phyloP scores from a whole-genome alignment of 2,797 vertebrate genomes.

The Microchirus variegatus region DNA sequence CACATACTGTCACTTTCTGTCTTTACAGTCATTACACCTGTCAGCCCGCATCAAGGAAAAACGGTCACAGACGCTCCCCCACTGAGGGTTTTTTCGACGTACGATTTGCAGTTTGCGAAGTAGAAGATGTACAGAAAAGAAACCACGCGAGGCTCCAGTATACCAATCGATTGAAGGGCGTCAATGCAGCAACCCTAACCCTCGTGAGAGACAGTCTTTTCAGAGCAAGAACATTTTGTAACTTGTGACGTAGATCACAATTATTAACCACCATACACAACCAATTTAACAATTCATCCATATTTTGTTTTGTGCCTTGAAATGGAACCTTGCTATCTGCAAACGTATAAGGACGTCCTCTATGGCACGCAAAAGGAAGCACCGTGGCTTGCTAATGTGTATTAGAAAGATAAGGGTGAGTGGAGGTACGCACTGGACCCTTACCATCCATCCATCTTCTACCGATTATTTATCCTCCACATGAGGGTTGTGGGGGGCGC shows the following conservation, averaged over 20 bases:
- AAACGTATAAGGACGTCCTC: too few relatives aligned
- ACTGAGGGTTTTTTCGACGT: constrained; percentile 2
- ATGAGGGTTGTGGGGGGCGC: too few relatives aligned
- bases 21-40: constrained; percentile 49
- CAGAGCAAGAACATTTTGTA: constrained; percentile 53
- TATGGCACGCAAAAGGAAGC: too few relatives aligned
- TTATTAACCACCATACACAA: constrained; percentile 14
- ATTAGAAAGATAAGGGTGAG: too few relatives aligned
- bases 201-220: constrained; percentile 3
- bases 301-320: too few relatives aligned
- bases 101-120: not conserved
- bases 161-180: constrained; percentile 21
- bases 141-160: not conserved
- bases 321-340: too few relatives aligned
- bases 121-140: not conserved
- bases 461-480: too few relatives aligned
- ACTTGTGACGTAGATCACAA: constrained; percentile 56
- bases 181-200: constrained; percentile 10
- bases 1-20: constrained; percentile 33
- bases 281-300: too few relatives aligned
- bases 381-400: too few relatives aligned
- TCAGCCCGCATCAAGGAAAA: constrained; percentile 45
- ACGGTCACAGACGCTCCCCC: not conserved
- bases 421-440: too few relatives aligned
- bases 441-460: too few relatives aligned